phyloP scores from a whole-genome alignment of 2,888 invertebrate genomes.

The Athalia circularis region DNA sequence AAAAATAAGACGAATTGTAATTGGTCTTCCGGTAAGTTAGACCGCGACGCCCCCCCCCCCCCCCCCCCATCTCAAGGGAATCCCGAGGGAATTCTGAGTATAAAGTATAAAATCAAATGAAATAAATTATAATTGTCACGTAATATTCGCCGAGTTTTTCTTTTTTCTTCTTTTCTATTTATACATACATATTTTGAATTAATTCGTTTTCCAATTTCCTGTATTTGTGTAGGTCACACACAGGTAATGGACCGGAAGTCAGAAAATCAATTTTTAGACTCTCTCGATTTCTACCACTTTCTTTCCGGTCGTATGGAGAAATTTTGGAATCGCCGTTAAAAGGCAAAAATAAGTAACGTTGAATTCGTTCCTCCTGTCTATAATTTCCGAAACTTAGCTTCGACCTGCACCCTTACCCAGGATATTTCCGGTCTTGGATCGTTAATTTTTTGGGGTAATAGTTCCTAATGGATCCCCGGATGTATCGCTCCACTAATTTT shows the following conservation, averaged over 20 bases:
- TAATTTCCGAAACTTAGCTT: not conserved
- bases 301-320: no score
- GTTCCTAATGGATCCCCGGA: constrained; percentile 40
- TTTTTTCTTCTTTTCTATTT: no score
- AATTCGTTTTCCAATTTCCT: no score
- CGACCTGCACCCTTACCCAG: not conserved
- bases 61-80: not conserved
- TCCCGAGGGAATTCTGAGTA: not conserved
- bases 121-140: no score
- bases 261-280: no score
- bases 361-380: not conserved
- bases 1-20: constrained; percentile 58
- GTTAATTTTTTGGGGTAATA: constrained; percentile 36
- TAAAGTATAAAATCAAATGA: constrained; percentile 20
- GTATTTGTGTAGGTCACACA: no score
- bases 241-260: no score
- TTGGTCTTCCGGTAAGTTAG: constrained; percentile 54
- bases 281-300: no score
- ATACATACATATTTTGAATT: no score
- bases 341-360: not conserved
- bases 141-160: no score
- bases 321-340: no score
- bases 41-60: constrained; percentile 4
- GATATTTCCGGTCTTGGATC: constrained; percentile 21
- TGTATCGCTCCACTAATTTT: constrained; percentile 10